Evolutionary conservation across 2,888 invertebrate species (phyloP), one percentile per base, ranked within the genome.

Genomic region (Lepidocyrtoides sp.): DNA sequence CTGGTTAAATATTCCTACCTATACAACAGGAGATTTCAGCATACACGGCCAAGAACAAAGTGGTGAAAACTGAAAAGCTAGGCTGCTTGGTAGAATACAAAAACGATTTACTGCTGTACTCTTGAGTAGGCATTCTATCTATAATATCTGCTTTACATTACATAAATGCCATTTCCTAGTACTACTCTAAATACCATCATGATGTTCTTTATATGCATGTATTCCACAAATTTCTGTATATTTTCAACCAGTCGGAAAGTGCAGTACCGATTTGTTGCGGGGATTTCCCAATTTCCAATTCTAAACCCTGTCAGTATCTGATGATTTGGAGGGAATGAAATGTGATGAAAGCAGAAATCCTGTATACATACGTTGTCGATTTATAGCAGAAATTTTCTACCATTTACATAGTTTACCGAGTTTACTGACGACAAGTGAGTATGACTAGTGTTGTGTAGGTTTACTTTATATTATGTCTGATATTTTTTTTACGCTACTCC

Each of bases 41-140:
- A 79, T 79, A 32, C 12, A 23, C 8, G 51, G 26, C 29, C 8
- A 41, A 69, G 8, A 69, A 32, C 32, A n/a, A n/a, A n/a, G n/a
- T n/a, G 54, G 51, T n/a, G n/a, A n/a, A n/a, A n/a, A n/a, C n/a
- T 29, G 26, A 48, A 77, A 54, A 79, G 54, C 79, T 57, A 57
- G 79, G n/a, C n/a, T n/a, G 69, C 41, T 51, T 57, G 14, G 41
- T 41, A n/a, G 41, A 69, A 41, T 36, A 10, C 17, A 10, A 69
- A 41, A 41, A 41, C 20, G 20, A 41, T 14, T 41, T 36, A 41
- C 4, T 17, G 41, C 17, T 69, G 17, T 41, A 12, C 32, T 32
- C 32, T 4, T 23, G 3, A n/a, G 44, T 36, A 12, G 17, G 0
- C n/a, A 54, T n/a, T 54, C 54, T 54, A 7, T n/a, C 66, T 66